These are phyloP conservation scores for Eupithecia tripunctaria DNA, from an alignment of 2,888 invertebrate genomes.

Conservation along the genomic window DNA sequence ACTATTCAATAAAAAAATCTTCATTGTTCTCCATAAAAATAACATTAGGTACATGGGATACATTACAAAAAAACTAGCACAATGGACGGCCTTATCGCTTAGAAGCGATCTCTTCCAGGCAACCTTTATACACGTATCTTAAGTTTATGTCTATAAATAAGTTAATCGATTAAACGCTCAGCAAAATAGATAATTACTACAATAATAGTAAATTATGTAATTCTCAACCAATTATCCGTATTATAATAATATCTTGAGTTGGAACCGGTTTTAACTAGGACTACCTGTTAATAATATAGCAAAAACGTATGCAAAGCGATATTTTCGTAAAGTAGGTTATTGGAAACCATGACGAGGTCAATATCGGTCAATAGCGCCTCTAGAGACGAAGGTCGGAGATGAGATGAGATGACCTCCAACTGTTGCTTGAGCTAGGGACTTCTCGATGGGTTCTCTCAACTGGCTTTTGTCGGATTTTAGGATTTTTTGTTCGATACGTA, in stretches of 20 bases:
- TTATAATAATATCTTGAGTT: background rate
- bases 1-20: no score
- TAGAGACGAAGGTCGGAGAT: conserved; percentile 2
- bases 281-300: background rate
- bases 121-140: no score
- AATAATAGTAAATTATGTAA: background rate
- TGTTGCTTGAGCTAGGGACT: background rate
- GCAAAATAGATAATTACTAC: background rate
- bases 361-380: conserved; percentile 47
- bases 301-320: conserved; percentile 2
- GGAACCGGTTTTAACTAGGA: background rate
- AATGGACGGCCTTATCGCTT: no score
- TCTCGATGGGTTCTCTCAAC: conserved; percentile 5
- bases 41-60: no score
- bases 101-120: no score
- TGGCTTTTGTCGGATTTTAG: background rate
- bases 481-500: background rate
- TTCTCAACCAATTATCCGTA: background rate
- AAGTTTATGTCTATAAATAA: background rate
- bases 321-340: conserved; percentile 38
- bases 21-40: no score
- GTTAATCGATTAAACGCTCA: background rate
- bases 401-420: background rate
- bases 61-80: no score
- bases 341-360: conserved; percentile 44